A percentile compares a stretch with the other conserved stretches of the same genome.
phyloP scores from a whole-genome alignment of 23 tunicate genomes.

The Clavelina lepadiformis region DNA sequence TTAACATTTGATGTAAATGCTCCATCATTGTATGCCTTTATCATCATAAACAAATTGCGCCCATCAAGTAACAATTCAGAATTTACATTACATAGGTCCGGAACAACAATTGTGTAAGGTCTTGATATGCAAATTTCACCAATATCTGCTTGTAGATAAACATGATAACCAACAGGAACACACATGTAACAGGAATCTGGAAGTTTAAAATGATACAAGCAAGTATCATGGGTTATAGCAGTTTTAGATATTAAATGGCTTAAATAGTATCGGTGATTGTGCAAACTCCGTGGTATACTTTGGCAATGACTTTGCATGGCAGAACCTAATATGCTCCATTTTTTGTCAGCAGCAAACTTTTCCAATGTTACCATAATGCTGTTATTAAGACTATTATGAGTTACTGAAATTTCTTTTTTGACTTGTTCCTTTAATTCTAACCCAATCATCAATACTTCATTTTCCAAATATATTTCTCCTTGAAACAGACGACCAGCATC shows the following conservation, averaged over 20 bases:
- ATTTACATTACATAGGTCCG: neutral
- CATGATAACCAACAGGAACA: conserved; percentile 67
- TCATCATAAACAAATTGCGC: conserved; percentile 18
- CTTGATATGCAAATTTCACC: conserved; percentile 37
- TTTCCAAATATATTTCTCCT: conserved; percentile 4
- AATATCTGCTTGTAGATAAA: conserved; percentile 48
- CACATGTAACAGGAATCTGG: conserved; percentile 36
- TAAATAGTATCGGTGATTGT: conserved; percentile 2
- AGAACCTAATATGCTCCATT: conserved; percentile 26
- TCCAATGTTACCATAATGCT: conserved; percentile 18
- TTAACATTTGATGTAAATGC: conserved; percentile 37
- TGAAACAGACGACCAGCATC: conserved; percentile 1
- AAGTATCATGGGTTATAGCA: conserved; percentile 61
- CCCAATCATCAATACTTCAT: conserved; percentile 1
- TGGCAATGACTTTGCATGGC: conserved; percentile 8
- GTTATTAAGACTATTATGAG: neutral
- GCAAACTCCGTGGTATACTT: neutral
- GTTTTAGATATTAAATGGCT: conserved; percentile 41
- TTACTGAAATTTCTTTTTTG: neutral
- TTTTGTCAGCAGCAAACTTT: conserved; percentile 1
- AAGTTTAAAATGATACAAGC: conserved; percentile 31
- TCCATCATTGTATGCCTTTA: conserved; percentile 59
- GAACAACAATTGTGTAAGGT: conserved; percentile 64
- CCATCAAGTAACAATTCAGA: neutral
- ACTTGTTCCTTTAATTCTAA: conserved; percentile 1